Evolutionary conservation across 1,140 invertebrate species (phyloP).

Genomic region (Propsilocerus akamusi): DNA sequence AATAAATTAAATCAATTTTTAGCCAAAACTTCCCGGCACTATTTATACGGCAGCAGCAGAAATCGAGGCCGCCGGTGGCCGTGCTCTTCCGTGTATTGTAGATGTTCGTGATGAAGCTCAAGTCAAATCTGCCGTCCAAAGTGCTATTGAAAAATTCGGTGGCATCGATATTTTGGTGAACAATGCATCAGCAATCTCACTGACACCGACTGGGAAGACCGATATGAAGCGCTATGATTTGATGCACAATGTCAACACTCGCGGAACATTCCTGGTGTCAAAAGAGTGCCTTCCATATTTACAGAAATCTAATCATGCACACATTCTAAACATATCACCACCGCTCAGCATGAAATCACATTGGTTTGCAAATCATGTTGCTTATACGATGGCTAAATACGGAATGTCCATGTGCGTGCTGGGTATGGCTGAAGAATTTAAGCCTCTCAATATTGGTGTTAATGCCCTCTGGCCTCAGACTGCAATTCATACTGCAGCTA

Average conservation of each 20-base stretch:
- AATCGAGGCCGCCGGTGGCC: slow-evolving; percentile 80
- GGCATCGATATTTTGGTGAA: slow-evolving; percentile 92
- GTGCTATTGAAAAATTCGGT: slow-evolving; percentile 80
- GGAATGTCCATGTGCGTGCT: slow-evolving; percentile 98
- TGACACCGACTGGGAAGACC: slow-evolving; percentile 70
- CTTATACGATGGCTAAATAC: slow-evolving; percentile 97
- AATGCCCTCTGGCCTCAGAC: slow-evolving; percentile 96
- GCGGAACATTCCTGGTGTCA: slow-evolving; percentile 86
- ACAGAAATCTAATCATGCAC: slow-evolving; percentile 75
- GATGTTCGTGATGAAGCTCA: slow-evolving; percentile 81
- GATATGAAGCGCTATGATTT: slow-evolving; percentile 93
- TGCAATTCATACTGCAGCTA: slow-evolving; percentile 88
- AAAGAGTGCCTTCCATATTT: slow-evolving; percentile 84
- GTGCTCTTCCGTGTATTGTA: slow-evolving; percentile 80
- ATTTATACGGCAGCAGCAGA: slow-evolving; percentile 95
- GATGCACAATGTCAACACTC: slow-evolving; percentile 81
- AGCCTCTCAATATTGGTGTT: slow-evolving; percentile 65
- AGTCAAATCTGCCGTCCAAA: slow-evolving; percentile 67
- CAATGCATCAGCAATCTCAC: slow-evolving; percentile 91
- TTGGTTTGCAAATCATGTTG: slow-evolving; percentile 89
- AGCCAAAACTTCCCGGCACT: slow-evolving; percentile 89
- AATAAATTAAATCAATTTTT: neutral
- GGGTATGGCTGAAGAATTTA: slow-evolving; percentile 90
- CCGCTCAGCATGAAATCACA: slow-evolving; percentile 75
- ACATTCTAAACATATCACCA: slow-evolving; percentile 91